Evolutionary conservation across 2,888 invertebrate genomes (phyloP).

Genomic region (Holacanthella duospinosa): DNA sequence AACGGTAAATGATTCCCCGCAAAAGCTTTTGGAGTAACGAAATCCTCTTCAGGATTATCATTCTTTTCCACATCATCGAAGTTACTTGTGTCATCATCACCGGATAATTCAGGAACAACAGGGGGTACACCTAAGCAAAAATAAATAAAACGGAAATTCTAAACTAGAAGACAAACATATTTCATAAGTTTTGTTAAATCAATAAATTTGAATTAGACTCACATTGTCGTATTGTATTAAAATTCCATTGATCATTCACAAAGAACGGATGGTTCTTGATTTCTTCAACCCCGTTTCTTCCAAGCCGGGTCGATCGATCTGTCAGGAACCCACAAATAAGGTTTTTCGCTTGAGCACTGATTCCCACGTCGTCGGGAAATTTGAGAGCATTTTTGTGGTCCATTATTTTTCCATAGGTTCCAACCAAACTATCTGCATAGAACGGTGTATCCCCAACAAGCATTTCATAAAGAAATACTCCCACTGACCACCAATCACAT

Average conservation of each 20-base stretch:
- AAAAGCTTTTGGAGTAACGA: conserved; percentile 93
- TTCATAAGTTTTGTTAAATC: too few relatives aligned
- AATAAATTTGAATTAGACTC: conserved; percentile 36
- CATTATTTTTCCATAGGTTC: conserved; percentile 98
- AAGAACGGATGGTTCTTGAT: conserved; percentile 93
- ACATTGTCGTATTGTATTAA: conserved; percentile 86
- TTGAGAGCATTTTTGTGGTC: conserved; percentile 90
- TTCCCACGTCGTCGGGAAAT: conserved; percentile 85
- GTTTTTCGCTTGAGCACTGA: conserved; percentile 67
- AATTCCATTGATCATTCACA: conserved; percentile 93
- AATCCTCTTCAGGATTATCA: conserved; percentile 82
- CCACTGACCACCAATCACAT: conserved; percentile 98
- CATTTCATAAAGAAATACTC: conserved; percentile 98
- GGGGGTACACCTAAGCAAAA: conserved; percentile 61
- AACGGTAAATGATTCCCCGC: conserved; percentile 97
- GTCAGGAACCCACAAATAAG: conserved; percentile 89
- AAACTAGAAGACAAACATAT: too few relatives aligned
- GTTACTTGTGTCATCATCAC: conserved; percentile 96
- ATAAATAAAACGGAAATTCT: too few relatives aligned
- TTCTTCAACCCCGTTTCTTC: conserved; percentile 84
- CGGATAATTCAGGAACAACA: conserved; percentile 85
- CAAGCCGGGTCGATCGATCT: conserved; percentile 76
- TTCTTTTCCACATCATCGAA: conserved; percentile 97
- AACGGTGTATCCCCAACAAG: conserved; percentile 96
- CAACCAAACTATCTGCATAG: conserved; percentile 94